Evolutionary conservation across 2,797 vertebrate genomes (phyloP).

Genomic region (Saxicola maurus): DNA sequence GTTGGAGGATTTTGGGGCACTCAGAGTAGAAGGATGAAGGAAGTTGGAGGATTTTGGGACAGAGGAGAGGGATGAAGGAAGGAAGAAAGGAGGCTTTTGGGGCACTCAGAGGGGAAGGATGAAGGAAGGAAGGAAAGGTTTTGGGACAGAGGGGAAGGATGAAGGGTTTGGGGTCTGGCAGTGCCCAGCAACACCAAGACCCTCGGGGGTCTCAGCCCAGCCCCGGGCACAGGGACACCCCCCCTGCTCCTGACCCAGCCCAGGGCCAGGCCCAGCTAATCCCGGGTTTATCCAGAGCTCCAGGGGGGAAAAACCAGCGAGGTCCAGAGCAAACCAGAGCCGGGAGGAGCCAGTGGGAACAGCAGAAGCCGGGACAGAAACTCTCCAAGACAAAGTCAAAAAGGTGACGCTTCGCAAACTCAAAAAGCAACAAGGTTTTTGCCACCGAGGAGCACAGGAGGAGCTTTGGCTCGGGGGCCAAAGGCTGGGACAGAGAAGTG

Average conservation of each 20-base stretch:
- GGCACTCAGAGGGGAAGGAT: no score
- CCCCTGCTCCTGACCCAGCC: neutral
- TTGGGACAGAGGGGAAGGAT: no score
- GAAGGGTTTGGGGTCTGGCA: neutral
- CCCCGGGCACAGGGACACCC: neutral
- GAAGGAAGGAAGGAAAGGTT: no score
- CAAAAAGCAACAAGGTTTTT: constrained; percentile 32
- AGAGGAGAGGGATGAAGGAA: no score
- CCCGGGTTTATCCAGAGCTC: neutral
- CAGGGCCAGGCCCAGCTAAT: neutral
- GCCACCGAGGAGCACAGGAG: constrained; percentile 25
- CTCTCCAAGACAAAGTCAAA: constrained; percentile 9
- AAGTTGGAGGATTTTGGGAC: no score
- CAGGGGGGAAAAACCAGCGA: neutral
- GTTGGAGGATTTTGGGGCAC: neutral
- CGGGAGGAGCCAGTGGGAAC: neutral
- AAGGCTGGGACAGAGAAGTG: constrained; percentile 27
- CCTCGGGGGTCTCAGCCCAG: neutral
- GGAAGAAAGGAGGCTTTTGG: no score
- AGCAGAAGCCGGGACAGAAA: constrained; percentile 1
- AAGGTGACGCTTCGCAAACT: constrained; percentile 7
- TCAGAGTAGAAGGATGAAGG: no score
- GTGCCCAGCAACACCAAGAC: neutral
- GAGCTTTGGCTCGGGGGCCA: constrained; percentile 42
- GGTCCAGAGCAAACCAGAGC: neutral